A percentile compares a stretch with the other conserved stretches of the same genome.
These are phyloP conservation scores for Antitype chi DNA, from an alignment of 2,888 invertebrate species.

Conservation along the genomic window DNA sequence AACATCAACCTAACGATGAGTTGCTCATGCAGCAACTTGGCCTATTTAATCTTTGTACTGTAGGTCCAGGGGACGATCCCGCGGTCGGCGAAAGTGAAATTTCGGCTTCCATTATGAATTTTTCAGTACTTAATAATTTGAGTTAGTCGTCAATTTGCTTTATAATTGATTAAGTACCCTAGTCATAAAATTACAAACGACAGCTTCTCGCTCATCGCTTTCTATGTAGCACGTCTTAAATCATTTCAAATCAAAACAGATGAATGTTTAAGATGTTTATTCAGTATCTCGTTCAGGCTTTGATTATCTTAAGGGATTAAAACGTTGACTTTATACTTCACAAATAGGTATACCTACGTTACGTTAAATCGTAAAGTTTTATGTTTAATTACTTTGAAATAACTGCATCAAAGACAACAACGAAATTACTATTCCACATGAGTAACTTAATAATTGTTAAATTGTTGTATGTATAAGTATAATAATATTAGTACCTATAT, in stretches of 20 bases:
- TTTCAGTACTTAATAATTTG: no score
- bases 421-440: no score
- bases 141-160: no score
- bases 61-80: background rate
- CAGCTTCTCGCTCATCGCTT: background rate
- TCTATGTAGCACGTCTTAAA: background rate
- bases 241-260: constrained; percentile 27
- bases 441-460: no score
- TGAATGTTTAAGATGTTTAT: constrained; percentile 40
- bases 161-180: no score
- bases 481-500: no score
- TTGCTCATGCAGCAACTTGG: background rate
- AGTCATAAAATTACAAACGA: no score
- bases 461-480: no score
- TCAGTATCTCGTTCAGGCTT: constrained; percentile 13
- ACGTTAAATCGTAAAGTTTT: background rate
- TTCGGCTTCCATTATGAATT: background rate
- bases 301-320: constrained; percentile 18
- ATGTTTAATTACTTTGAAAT: background rate
- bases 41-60: background rate
- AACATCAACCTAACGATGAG: background rate
- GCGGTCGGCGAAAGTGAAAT: background rate
- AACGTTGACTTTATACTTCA: constrained; percentile 2
- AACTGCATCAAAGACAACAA: no score
- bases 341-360: background rate